Base-by-base conservation (phyloP, 2,888 invertebrate species). In the Dendrolimus pini region DNA sequence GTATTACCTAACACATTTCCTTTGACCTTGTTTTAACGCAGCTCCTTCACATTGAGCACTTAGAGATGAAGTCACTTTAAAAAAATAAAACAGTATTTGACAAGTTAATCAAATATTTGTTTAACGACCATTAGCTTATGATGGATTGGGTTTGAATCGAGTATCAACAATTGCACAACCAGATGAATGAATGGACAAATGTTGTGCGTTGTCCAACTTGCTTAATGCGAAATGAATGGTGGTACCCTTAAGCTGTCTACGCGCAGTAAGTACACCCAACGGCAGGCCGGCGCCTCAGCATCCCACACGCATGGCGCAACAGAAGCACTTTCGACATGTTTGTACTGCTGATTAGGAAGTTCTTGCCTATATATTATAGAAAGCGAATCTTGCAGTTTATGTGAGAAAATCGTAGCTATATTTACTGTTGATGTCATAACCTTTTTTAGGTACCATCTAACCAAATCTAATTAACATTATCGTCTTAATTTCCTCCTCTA, bases 301-400 rank as follows among this genome's bases (percentile, higher is more conserved):
- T 89, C 89, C 89, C 88, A 89, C 89, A 87, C 88, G 71, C 83
- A 79, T 89, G 88, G 85, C 86, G 89, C 80, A 89, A 90, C 83
- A 77, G 85, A 83, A 82, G 85, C 85, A 84, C 83, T 89, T 88
- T 88, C 87, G 75, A 83, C 85, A 85, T 85, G 82, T 89, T 89
- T 89, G 85, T 77, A 65, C 75, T 78, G 71, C 75, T 80, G 70
- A 78, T 89, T 89, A 88, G 85, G 74, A 77, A 74, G 75, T 78
- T 74, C 75, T 79, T 76, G 77, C 69, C 76, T 80, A 81, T 79
- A 74, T 79, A 82, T 83, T 80, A 82, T 80, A 80, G 79, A 81
- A 85, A 83, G 79, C 80, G 77, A 84, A 86, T 82, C 72, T 75
- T 64, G 60, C 66, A 71, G 64, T 61, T 69, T 65, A 64, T 70